Evolutionary conservation across 2,888 invertebrate species (phyloP).

Genomic region (Chloroclystis v-ata): DNA sequence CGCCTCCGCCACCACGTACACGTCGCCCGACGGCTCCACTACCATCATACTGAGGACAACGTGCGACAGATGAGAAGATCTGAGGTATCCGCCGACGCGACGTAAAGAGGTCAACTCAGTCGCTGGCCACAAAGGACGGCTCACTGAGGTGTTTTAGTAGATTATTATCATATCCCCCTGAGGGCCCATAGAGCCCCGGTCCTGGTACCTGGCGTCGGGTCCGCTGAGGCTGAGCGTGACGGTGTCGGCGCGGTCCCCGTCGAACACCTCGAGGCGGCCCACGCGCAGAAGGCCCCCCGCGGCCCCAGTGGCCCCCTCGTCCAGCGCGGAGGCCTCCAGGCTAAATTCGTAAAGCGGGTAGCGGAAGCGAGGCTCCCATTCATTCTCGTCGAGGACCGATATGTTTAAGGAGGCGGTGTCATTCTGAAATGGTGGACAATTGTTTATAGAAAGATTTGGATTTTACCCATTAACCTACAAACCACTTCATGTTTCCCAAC

Average conservation of each 20-base stretch:
- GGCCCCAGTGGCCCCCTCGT: slow-evolving; percentile 88
- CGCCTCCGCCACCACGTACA: slow-evolving; percentile 76
- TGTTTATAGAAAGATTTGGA: too few species aligned
- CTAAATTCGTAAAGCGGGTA: slow-evolving; percentile 92
- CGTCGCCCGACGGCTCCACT: slow-evolving; percentile 81
- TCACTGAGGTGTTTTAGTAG: too few species aligned
- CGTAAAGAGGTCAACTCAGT: too few species aligned
- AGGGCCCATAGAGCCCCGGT: too few species aligned
- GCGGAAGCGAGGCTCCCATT: slow-evolving; percentile 95
- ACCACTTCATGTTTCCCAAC: too few species aligned
- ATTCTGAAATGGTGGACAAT: slow-evolving; percentile 86
- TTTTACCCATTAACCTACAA: too few species aligned
- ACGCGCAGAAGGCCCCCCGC: slow-evolving; percentile 70
- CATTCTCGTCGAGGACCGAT: slow-evolving; percentile 91
- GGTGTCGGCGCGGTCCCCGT: slow-evolving; percentile 88
- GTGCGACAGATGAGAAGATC: too few species aligned
- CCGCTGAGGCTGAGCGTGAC: slow-evolving; percentile 85
- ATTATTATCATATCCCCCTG: too few species aligned
- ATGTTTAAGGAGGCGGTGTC: slow-evolving; percentile 90
- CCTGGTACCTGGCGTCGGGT: slow-evolving; percentile 82
- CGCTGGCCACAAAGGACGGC: too few species aligned
- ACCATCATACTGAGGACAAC: slow-evolving; percentile 75
- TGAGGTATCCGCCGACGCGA: too few species aligned
- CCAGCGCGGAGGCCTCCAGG: slow-evolving; percentile 80
- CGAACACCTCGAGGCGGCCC: slow-evolving; percentile 90